These are phyloP conservation scores for Ameiurus melas DNA, from an alignment of 2,113 vertebrate genomes.

Conservation along the genomic window DNA sequence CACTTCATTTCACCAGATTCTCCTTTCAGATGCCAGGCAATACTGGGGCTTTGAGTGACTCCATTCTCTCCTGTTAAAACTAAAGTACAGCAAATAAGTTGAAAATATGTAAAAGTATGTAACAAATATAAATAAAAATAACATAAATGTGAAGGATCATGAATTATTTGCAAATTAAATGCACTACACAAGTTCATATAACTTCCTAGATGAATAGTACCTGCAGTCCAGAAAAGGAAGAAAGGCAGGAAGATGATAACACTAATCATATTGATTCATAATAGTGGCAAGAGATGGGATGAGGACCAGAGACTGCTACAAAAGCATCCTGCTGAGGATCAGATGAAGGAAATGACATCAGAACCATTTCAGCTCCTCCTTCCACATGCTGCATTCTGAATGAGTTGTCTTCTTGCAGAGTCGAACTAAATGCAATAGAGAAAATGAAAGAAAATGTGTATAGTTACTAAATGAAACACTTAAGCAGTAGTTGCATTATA, in stretches of 20 bases:
- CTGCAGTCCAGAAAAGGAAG: background rate
- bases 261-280: background rate
- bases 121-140: no score
- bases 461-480: no score
- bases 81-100: background rate
- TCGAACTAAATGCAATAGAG: no score
- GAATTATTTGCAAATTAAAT: background rate
- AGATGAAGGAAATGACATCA: constrained; percentile 10
- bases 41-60: constrained; percentile 50
- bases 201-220: background rate
- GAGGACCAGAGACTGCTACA: background rate
- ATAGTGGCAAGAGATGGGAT: background rate
- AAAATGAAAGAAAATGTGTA: no score
- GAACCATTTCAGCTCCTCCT: background rate
- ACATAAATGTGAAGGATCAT: background rate
- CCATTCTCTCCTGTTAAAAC: constrained; percentile 2
- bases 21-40: background rate
- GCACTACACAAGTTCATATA: background rate
- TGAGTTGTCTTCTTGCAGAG: no score
- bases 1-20: constrained; percentile 44
- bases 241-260: constrained; percentile 12
- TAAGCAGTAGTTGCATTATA: no score
- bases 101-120: background rate
- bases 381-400: background rate
- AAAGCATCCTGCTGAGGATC: background rate